phyloP scores from a whole-genome alignment of 2,888 invertebrate genomes.

The Hylaea fasciaria region DNA sequence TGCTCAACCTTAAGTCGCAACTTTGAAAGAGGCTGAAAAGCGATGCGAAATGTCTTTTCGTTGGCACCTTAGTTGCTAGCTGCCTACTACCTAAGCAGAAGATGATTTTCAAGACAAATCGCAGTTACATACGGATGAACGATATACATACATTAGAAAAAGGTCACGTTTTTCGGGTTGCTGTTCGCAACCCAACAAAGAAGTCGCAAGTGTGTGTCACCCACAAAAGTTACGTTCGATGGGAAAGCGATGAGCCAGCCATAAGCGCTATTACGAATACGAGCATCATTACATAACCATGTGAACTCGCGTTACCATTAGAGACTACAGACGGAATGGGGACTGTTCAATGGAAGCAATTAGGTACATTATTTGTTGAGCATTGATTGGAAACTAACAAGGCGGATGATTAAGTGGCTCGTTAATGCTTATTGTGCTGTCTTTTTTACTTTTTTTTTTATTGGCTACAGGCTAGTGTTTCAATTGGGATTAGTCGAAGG shows the following conservation, averaged over 20 bases:
- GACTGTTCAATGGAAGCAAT: slow-evolving; percentile 14
- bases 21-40: too few relatives aligned
- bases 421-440: neutral
- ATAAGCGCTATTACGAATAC: slow-evolving; percentile 12
- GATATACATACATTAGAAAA: too few relatives aligned
- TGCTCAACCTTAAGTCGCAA: slow-evolving; percentile 4
- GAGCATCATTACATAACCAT: slow-evolving; percentile 33
- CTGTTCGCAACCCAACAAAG: too few relatives aligned
- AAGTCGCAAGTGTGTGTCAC: slow-evolving; percentile 7
- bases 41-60: too few relatives aligned
- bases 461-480: too few relatives aligned
- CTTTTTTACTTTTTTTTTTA: too few relatives aligned
- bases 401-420: neutral
- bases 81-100: too few relatives aligned
- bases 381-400: neutral
- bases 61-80: too few relatives aligned
- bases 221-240: slow-evolving; percentile 36
- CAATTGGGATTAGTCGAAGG: too few relatives aligned
- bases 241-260: slow-evolving; percentile 39
- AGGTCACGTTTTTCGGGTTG: too few relatives aligned
- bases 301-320: slow-evolving; percentile 34
- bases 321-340: slow-evolving; percentile 20
- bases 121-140: too few relatives aligned
- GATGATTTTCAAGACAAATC: too few relatives aligned
- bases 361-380: slow-evolving; percentile 10